phyloP scores from a whole-genome alignment of 2,888 invertebrate genomes.

The Stenchaetothrips biformis region DNA sequence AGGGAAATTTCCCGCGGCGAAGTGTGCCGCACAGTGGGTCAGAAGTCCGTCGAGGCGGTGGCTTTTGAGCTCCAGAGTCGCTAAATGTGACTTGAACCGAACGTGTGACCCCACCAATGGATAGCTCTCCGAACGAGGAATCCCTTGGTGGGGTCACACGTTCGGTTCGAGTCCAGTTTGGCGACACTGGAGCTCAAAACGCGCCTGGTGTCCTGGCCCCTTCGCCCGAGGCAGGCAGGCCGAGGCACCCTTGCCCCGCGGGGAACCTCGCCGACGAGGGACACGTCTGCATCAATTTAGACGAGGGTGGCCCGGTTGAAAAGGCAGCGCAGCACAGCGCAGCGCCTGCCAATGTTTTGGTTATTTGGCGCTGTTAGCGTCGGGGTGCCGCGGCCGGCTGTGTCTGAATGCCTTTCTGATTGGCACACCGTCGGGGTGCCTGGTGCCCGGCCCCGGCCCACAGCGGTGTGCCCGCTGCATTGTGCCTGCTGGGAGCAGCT shows the following conservation, averaged over 20 bases:
- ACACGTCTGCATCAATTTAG: neutral
- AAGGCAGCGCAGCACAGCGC: neutral
- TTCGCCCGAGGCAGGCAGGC: neutral
- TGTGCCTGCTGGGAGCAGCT: no score
- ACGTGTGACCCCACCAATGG: no score
- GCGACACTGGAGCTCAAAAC: neutral
- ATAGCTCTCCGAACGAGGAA: no score
- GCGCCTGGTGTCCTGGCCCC: neutral
- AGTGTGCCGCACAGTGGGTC: neutral
- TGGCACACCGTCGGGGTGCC: neutral
- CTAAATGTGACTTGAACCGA: no score
- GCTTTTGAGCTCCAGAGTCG: no score
- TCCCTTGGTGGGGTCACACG: no score
- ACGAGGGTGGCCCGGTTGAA: neutral
- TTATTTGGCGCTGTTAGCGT: neutral
- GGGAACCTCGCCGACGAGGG: neutral
- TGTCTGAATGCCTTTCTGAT: neutral
- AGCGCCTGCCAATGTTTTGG: neutral
- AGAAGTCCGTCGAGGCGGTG: no score
- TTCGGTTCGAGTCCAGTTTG: no score
- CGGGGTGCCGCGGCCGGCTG: neutral
- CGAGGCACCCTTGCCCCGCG: neutral
- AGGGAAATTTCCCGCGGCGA: no score
- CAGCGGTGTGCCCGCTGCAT: no score
- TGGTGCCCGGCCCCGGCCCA: no score